Conservation (phyloP, 2,113 vertebrate genomes). For the Carassius carassius region DNA sequence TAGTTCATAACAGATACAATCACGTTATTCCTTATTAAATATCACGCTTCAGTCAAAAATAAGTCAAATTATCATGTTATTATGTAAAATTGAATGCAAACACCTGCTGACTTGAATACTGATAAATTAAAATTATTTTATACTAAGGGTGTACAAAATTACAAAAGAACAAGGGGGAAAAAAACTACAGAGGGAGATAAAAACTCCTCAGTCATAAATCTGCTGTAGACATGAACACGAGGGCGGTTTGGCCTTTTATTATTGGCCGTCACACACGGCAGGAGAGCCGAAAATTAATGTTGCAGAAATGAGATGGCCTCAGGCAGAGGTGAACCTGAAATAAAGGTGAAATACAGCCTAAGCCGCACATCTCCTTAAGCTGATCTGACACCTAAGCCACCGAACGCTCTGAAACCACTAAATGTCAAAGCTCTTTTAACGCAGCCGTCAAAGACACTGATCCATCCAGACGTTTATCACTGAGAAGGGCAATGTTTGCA, state of each 20-base stretch:
- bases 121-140: background rate
- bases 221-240: background rate
- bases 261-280: slow-evolving; percentile 31
- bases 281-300: slow-evolving; percentile 52
- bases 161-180: background rate
- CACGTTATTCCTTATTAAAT: background rate
- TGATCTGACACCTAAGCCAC: slow-evolving; percentile 31
- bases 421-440: slow-evolving; percentile 51
- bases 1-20: background rate
- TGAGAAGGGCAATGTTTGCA: slow-evolving; percentile 7
- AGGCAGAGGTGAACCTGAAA: slow-evolving; percentile 40
- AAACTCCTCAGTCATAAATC: slow-evolving; percentile 19
- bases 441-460: slow-evolving; percentile 6
- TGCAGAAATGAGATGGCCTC: slow-evolving; percentile 38
- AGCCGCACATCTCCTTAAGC: slow-evolving; percentile 6
- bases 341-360: slow-evolving; percentile 47
- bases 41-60: background rate
- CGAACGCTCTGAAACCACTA: slow-evolving; percentile 36
- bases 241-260: slow-evolving; percentile 39
- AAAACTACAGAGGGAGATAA: background rate
- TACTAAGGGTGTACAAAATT: background rate
- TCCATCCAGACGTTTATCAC: slow-evolving; percentile 42
- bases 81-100: background rate
- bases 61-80: background rate
- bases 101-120: background rate